These are phyloP conservation scores for Cynopterus sphinx DNA, from an alignment of 2,797 vertebrate genomes.

Conservation along the genomic window DNA sequence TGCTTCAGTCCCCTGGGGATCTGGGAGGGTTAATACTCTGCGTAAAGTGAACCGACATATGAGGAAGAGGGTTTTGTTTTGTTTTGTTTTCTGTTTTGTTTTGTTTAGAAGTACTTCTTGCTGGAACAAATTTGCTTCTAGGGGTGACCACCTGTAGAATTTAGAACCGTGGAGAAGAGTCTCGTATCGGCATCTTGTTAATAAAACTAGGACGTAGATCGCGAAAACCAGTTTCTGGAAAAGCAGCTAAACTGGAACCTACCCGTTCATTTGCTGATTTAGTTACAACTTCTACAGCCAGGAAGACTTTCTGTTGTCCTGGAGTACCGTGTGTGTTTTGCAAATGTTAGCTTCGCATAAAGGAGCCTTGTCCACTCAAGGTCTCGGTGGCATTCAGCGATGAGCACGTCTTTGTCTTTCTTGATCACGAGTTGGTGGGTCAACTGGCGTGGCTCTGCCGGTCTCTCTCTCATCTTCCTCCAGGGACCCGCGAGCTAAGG, in stretches of 20 bases:
- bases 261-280: neutral
- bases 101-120: neutral
- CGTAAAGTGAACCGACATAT: neutral
- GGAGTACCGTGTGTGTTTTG: neutral
- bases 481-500: neutral
- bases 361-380: neutral
- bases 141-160: neutral
- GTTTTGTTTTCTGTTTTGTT: neutral
- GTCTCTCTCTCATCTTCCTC: neutral
- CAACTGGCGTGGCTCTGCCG: neutral
- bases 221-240: neutral
- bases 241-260: neutral
- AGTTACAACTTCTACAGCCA: neutral
- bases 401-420: neutral
- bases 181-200: neutral
- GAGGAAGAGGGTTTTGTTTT: neutral
- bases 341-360: neutral
- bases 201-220: neutral
- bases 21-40: neutral
- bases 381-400: neutral
- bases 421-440: neutral
- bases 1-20: conserved; percentile 6
- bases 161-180: neutral
- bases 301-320: neutral
- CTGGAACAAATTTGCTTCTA: neutral